Evolutionary conservation across 1,140 invertebrate genomes (phyloP).

Genomic region (Manduca sexta): DNA sequence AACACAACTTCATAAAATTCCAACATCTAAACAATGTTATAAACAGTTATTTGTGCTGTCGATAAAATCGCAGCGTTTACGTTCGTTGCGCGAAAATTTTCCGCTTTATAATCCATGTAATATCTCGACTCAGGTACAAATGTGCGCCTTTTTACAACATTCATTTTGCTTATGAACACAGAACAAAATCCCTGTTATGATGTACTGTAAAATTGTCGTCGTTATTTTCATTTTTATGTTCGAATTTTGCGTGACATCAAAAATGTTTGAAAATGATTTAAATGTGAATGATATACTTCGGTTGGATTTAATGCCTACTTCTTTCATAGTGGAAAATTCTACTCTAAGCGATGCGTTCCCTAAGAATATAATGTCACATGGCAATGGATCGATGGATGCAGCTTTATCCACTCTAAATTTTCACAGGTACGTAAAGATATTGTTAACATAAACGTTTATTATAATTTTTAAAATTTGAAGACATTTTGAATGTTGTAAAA

Average conservation of each 20-base stretch:
- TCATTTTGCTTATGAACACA: background rate
- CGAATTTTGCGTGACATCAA: conserved; percentile 1
- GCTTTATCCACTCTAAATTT: conserved; percentile 76
- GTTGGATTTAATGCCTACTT: conserved; percentile 76
- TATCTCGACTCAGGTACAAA: conserved; percentile 6
- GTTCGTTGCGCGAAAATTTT: conserved; percentile 38
- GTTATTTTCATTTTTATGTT: background rate
- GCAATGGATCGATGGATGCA: conserved; percentile 73
- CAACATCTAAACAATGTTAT: too few relatives aligned
- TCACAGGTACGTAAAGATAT: conserved; percentile 72
- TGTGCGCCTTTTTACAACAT: background rate
- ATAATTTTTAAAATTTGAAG: background rate
- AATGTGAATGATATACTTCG: conserved; percentile 77
- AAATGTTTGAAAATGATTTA: conserved; percentile 51
- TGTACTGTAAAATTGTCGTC: too few relatives aligned
- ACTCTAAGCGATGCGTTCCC: conserved; percentile 11
- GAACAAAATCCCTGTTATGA: background rate
- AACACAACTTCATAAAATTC: too few relatives aligned
- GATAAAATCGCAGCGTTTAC: conserved; percentile 30
- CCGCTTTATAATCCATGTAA: conserved; percentile 57
- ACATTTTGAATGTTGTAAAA: background rate
- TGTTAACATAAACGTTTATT: background rate
- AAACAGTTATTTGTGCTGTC: conserved; percentile 15
- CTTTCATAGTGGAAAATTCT: conserved; percentile 56
- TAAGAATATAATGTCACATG: conserved; percentile 11